phyloP scores from a whole-genome alignment of 2,797 vertebrate species.

The Zalophus californianus region DNA sequence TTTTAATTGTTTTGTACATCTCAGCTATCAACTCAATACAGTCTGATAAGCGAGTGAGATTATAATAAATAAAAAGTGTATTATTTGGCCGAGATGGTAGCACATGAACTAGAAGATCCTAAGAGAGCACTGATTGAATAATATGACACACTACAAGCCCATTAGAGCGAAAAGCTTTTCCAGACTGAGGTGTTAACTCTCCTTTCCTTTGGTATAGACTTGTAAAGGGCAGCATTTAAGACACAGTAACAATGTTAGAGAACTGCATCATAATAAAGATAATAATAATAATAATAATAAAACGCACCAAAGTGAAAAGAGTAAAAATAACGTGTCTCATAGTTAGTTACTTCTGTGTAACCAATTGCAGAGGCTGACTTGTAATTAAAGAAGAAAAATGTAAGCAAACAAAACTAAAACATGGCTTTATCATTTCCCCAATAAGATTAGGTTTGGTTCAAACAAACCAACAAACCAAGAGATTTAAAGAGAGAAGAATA shows the following conservation, averaged over 20 bases:
- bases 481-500: not conserved
- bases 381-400: not conserved
- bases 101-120: not conserved
- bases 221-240: not conserved
- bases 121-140: not conserved
- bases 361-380: not conserved
- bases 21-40: not conserved
- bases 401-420: constrained; percentile 39
- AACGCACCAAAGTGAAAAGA: not conserved
- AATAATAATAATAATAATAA: not conserved
- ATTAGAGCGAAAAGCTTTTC: not conserved
- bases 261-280: not conserved
- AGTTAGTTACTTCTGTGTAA: not conserved
- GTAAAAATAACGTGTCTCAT: not conserved
- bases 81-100: not conserved
- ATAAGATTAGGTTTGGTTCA: constrained; percentile 3
- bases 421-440: not conserved
- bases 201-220: not conserved
- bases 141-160: not conserved
- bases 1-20: not conserved
- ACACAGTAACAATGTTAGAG: not conserved
- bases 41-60: not conserved
- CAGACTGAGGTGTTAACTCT: not conserved
- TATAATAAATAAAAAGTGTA: not conserved
- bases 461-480: constrained; percentile 28